These are phyloP conservation scores for Yponomeuta evonymella DNA, from an alignment of 2,888 invertebrate genomes.

Conservation along the genomic window DNA sequence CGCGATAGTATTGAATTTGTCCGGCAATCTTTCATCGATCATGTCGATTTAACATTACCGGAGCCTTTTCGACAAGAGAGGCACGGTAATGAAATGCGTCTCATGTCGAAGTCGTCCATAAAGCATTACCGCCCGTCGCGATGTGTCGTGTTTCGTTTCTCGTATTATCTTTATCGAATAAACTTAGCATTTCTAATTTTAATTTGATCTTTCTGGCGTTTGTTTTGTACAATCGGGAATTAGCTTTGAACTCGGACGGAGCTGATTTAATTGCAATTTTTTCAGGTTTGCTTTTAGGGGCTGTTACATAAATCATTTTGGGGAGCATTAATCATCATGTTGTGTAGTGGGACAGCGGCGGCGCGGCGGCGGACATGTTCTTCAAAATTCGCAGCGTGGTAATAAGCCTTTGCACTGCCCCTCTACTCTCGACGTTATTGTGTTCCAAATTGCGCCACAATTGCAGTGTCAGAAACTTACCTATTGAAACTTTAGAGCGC, in stretches of 20 bases:
- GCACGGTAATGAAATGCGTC: constrained; percentile 44
- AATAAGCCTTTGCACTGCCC: background rate
- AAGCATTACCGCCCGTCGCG: constrained; percentile 65
- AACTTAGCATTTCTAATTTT: constrained; percentile 51
- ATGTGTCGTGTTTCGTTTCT: constrained; percentile 57
- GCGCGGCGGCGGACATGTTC: constrained; percentile 3
- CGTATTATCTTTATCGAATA: constrained; percentile 56
- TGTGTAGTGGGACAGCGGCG: background rate
- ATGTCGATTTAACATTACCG: constrained; percentile 25
- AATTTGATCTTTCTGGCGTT: constrained; percentile 34
- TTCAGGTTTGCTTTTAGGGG: constrained; percentile 25
- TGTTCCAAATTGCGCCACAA: too few relatives aligned
- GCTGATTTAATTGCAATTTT: constrained; percentile 45
- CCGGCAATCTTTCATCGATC: constrained; percentile 12
- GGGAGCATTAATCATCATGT: constrained; percentile 50
- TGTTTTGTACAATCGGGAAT: constrained; percentile 31
- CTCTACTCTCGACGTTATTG: too few relatives aligned
- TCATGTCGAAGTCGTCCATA: constrained; percentile 41
- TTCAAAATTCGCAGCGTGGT: constrained; percentile 6
- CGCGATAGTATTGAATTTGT: constrained; percentile 14
- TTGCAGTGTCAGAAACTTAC: too few relatives aligned
- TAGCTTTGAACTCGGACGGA: constrained; percentile 30
- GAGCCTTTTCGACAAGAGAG: constrained; percentile 40
- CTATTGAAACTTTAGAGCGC: too few relatives aligned
- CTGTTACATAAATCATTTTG: constrained; percentile 52